Evolutionary conservation across 2,888 invertebrate genomes (phyloP).

Genomic region (Zootermopsis nevadensis): DNA sequence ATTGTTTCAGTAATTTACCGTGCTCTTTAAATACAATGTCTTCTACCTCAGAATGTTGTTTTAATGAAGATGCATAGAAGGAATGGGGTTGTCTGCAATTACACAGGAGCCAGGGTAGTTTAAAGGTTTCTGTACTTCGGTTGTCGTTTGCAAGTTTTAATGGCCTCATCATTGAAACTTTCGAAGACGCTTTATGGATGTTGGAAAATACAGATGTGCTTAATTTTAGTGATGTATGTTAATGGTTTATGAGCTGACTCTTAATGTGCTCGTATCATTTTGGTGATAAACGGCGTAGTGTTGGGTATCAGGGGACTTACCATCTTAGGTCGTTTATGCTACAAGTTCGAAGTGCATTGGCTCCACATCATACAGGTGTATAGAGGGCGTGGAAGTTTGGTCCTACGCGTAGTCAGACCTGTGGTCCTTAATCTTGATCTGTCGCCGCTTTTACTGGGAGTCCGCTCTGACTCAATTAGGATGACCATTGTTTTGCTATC

Average conservation of each 20-base stretch:
- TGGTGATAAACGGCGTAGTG: no score
- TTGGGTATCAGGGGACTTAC: no score
- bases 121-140: not conserved
- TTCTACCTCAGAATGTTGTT: slow-evolving; percentile 2
- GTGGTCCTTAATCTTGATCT: no score
- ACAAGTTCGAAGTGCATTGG: no score
- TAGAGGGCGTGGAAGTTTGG: no score
- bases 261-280: no score
- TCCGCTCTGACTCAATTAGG: slow-evolving; percentile 3
- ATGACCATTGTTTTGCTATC: slow-evolving; percentile 19
- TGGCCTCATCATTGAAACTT: not conserved
- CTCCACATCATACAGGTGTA: no score
- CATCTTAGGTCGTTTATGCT: no score
- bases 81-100: slow-evolving; percentile 28
- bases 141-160: not conserved
- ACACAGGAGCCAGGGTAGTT: slow-evolving; percentile 2
- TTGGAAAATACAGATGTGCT: no score
- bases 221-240: no score
- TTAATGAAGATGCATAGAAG: slow-evolving; percentile 39
- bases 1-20: slow-evolving; percentile 11
- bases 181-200: not conserved
- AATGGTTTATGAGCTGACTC: no score
- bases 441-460: not conserved
- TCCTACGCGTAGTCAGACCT: no score
- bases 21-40: not conserved